Conservation (phyloP, 2,113 vertebrate species). For the Geococcyx californianus region DNA sequence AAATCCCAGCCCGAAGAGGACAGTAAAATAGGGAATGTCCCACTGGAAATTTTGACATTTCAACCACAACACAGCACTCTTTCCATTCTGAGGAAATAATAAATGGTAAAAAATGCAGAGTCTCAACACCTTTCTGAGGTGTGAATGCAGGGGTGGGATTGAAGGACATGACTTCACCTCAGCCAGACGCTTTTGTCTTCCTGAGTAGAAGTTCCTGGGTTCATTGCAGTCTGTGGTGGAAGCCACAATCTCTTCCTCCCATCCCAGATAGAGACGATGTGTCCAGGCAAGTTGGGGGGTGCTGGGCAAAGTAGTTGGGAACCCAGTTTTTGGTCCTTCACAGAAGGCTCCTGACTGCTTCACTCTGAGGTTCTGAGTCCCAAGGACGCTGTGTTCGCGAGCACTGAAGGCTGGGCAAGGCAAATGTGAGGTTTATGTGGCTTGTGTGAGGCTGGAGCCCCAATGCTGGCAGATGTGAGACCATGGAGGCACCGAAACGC, state of each 20-base stretch:
- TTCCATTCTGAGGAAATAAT: background rate
- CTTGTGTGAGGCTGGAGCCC: background rate
- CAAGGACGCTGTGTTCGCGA: background rate
- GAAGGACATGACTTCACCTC: background rate
- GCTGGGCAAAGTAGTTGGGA: background rate
- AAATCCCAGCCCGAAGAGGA: background rate
- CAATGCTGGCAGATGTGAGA: background rate
- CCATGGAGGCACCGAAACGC: background rate
- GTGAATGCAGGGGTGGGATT: background rate
- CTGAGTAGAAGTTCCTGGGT: background rate
- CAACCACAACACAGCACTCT: background rate
- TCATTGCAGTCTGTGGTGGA: rapidly evolving
- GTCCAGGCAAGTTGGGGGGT: background rate
- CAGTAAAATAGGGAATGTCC: background rate
- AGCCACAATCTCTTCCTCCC: background rate
- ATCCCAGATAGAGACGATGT: rapidly evolving
- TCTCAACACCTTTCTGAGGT: background rate
- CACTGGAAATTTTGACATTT: conserved; percentile 11
- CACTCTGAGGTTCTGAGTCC: background rate
- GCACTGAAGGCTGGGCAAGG: background rate
- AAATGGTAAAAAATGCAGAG: background rate
- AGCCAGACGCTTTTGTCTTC: background rate
- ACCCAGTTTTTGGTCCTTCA: background rate
- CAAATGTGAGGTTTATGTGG: background rate
- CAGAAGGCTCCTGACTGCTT: background rate